Percentiles rank a stretch among this genome's conserved stretches.
Evolutionary conservation across 2,888 invertebrate genomes (phyloP).

Genomic region (Antitype chi): DNA sequence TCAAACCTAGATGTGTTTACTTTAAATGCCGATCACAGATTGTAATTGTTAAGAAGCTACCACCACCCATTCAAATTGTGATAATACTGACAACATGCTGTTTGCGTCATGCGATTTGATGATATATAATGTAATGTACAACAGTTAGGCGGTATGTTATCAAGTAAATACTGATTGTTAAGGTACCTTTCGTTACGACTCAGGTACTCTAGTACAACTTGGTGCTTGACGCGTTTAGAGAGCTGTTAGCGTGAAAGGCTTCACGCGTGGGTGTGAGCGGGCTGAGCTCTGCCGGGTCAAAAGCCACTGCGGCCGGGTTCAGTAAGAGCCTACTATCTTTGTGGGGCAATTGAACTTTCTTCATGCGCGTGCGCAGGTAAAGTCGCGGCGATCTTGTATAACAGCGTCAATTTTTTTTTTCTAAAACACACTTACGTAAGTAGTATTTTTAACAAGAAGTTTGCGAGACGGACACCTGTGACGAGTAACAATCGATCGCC

Average conservation of each 20-base stretch:
- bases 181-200: slow-evolving; percentile 52
- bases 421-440: neutral
- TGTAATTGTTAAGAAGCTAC: slow-evolving; percentile 48
- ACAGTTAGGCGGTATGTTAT: slow-evolving; percentile 57
- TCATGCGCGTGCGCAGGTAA: slow-evolving; percentile 1
- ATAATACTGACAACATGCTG: slow-evolving; percentile 62
- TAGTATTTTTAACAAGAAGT: neutral
- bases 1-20: slow-evolving; percentile 67
- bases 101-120: slow-evolving; percentile 71
- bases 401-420: neutral
- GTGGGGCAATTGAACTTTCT: slow-evolving; percentile 10
- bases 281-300: slow-evolving; percentile 2
- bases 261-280: neutral
- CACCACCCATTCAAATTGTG: slow-evolving; percentile 44
- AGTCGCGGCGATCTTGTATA: neutral
- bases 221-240: slow-evolving; percentile 68
- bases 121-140: slow-evolving; percentile 79
- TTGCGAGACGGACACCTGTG: neutral
- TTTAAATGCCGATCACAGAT: slow-evolving; percentile 60
- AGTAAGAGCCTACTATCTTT: neutral
- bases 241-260: slow-evolving; percentile 16
- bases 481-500: slow-evolving; percentile 13
- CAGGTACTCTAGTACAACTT: slow-evolving; percentile 68
- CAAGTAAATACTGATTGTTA: slow-evolving; percentile 37
- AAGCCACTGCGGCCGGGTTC: neutral